These are phyloP conservation scores for Eledona agricola DNA, from an alignment of 2,888 invertebrate species.

Conservation along the genomic window DNA sequence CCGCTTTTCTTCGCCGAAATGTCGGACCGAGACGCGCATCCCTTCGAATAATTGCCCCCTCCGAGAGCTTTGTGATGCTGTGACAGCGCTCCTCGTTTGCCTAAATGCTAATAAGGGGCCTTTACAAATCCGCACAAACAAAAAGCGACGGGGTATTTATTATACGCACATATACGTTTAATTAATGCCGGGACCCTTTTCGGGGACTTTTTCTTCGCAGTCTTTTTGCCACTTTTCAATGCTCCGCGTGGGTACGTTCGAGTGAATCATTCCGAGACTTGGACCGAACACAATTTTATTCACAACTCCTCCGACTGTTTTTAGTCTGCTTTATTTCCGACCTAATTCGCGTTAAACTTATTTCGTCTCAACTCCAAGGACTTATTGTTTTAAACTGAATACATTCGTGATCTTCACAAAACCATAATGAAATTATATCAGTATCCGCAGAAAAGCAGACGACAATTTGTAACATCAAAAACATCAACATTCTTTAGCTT, in stretches of 20 bases:
- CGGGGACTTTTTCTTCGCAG: conserved; percentile 2
- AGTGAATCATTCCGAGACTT: conserved; percentile 15
- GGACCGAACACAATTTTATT: too few species aligned
- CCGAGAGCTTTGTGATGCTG: conserved; percentile 30
- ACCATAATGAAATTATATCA: too few species aligned
- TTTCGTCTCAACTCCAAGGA: too few species aligned
- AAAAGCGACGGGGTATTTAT: conserved; percentile 35
- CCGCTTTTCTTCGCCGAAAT: conserved; percentile 60
- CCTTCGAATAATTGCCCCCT: conserved; percentile 57
- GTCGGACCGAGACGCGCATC: conserved; percentile 51
- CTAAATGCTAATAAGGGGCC: conserved; percentile 57
- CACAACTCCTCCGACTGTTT: too few species aligned
- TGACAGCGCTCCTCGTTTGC: conserved; percentile 48
- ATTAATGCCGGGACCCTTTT: conserved; percentile 29
- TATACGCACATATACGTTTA: conserved; percentile 32
- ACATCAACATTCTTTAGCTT: too few species aligned
- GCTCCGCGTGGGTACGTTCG: conserved; percentile 25
- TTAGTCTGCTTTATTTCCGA: too few species aligned
- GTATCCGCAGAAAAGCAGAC: too few species aligned
- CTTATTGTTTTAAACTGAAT: too few species aligned
- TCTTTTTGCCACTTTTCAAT: conserved; percentile 12
- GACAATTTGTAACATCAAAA: too few species aligned
- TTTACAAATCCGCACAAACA: conserved; percentile 36
- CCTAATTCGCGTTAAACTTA: too few species aligned
- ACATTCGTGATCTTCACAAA: too few species aligned